Conservation (phyloP, 2,888 invertebrate species). For the Chrysolina americana region DNA sequence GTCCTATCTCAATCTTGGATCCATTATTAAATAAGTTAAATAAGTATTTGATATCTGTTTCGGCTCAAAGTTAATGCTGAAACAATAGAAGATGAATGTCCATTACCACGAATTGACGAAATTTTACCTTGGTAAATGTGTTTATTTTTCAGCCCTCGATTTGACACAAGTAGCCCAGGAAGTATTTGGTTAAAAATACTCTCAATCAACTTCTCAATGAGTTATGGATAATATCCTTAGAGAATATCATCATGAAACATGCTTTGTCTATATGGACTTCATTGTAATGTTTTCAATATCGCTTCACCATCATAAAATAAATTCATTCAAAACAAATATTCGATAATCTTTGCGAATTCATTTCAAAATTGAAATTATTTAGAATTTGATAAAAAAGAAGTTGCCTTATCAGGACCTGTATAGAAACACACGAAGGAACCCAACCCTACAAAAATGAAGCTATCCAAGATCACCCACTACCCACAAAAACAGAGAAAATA, state of each 20-base stretch:
- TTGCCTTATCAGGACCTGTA: not conserved
- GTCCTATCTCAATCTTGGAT: too few species aligned
- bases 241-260: not conserved
- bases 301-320: not conserved
- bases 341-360: too few species aligned
- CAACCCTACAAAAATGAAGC: not conserved
- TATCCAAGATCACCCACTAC: not conserved
- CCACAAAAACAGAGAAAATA: not conserved
- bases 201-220: too few species aligned
- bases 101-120: not conserved
- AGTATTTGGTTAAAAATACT: too few species aligned
- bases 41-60: too few species aligned
- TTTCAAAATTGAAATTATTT: not conserved
- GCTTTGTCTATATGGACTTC: too few species aligned
- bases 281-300: not conserved
- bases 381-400: not conserved
- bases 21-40: too few species aligned
- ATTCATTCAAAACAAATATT: not conserved
- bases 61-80: too few species aligned
- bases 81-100: too few species aligned
- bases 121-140: not conserved
- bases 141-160: constrained; percentile 26
- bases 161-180: too few species aligned
- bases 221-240: too few species aligned
- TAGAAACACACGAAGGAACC: not conserved